A percentile compares a stretch with the other conserved stretches of the same genome.
These are phyloP conservation scores for Taphrorychus bicolor DNA, from an alignment of 2,888 invertebrate species.

Conservation along the genomic window DNA sequence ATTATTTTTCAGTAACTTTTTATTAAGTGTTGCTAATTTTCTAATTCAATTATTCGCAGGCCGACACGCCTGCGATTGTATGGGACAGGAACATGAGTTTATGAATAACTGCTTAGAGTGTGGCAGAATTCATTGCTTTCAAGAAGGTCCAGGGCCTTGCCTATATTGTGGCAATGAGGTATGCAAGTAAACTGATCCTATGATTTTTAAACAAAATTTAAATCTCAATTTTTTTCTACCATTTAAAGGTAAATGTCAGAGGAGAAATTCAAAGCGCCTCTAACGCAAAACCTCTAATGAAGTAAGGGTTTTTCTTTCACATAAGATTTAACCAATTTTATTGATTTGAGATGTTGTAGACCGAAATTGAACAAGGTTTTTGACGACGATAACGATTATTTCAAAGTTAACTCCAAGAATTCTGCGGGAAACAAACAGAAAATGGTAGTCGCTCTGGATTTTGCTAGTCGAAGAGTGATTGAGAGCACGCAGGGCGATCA, in stretches of 20 bases:
- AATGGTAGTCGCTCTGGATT: slow-evolving; percentile 57
- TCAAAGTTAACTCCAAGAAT: slow-evolving; percentile 80
- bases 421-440: slow-evolving; percentile 54
- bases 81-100: slow-evolving; percentile 87
- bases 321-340: not conserved
- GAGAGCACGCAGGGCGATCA: slow-evolving; percentile 51
- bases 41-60: slow-evolving; percentile 68
- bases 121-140: slow-evolving; percentile 92
- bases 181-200: slow-evolving; percentile 34
- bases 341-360: slow-evolving; percentile 41
- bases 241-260: slow-evolving; percentile 44
- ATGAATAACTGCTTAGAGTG: slow-evolving; percentile 94
- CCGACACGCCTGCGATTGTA: slow-evolving; percentile 88
- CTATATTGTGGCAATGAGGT: slow-evolving; percentile 90
- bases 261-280: slow-evolving; percentile 43
- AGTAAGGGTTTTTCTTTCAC: slow-evolving; percentile 39
- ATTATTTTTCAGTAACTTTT: no score
- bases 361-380: slow-evolving; percentile 73
- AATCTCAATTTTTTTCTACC: slow-evolving; percentile 9
- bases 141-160: slow-evolving; percentile 97
- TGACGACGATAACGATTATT: slow-evolving; percentile 96
- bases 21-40: no score
- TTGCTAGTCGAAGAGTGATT: slow-evolving; percentile 55
- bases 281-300: slow-evolving; percentile 45
- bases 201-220: not conserved